Evolutionary conservation across 2,888 invertebrate genomes (phyloP), one percentile per base, ranked within the genome.

Genomic region (Cheilosia grossa): DNA sequence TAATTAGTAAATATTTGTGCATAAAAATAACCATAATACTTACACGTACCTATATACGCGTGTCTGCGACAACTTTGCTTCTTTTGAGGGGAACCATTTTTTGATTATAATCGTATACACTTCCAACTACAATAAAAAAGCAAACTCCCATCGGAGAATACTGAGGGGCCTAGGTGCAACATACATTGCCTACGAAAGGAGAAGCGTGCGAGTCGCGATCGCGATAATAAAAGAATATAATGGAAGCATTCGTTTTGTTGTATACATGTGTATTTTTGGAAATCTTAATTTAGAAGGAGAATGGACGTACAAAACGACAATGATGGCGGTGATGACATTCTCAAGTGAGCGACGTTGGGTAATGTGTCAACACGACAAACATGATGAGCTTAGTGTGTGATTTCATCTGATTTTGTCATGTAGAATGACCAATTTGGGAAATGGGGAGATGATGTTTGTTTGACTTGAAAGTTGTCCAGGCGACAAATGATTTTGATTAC

Each of bases 1-100:
- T 83, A 80, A 83, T 75, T 70, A 83, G 80, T 69, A 75, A 83
- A 83, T 80, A 83, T 83, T 74, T 79, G 79, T 51, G 40, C 54
- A 67, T 64, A 66, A 74, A 81, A 81, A 69, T 67, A 73, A 73
- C 44, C 44, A 66, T 44, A 66, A 61, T 51, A 30, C 66, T 51
- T 27, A 69, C 54, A 10, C n/a, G 21, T 21, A 21, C 30, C 15
- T n/a, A 19, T 21, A 40, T 40, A 42, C 19, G 47, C 54, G 19
- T 70, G 37, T 64, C 63, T 44, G 15, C n/a, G 51, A 21, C 51
- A 15, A 17, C 17, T 47, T 47, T 47, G 19, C 19, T 19, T 47
- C 24, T 27, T 21, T 24, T 15, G 0, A 21, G 6, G 13, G 40
- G 19, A 10, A 21, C 15, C 24, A 10, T 5, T 24, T 10, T 5